Base-by-base conservation (phyloP, 2,888 invertebrate species). In the Branchellion lobata region DNA sequence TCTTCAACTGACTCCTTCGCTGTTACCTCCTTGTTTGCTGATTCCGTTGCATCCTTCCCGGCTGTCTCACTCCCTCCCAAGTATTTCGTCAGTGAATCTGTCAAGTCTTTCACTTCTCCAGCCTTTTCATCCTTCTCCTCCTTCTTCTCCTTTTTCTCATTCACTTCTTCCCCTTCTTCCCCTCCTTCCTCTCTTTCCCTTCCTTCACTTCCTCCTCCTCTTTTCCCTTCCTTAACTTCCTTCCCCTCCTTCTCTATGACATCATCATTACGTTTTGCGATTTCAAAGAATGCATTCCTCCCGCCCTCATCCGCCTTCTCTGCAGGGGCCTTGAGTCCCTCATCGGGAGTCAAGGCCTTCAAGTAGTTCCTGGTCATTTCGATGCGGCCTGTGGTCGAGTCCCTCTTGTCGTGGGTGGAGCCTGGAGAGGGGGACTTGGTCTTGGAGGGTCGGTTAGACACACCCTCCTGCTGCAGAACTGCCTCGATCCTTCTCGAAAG, bases 261-360 rank as follows among this genome's bases (percentile, higher is more conserved):
- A 18, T 21, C 36, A 18, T 65, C 77, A 34, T 65, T 33, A 11
- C 36, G 18, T 33, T 65, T 61, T 1, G 34, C 34, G 2, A 65
- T 77, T 34, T 77, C 77, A 57, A 65, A 36, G 5, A 65, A 24
- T 1, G 53, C 75, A 3, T 27, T 31, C 0, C 24, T 34, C 27
- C 2, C 24, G 8, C 31, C 8, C 0, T 34, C 53, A 24, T 61
- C 27, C 24, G 53, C 65, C 18, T n/a, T 40, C 14, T n/a, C 61
- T 18, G 24, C 11, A 61, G 53, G n/a, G n/a, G 14, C 21, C 24
- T 57, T 57, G 11, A 57, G 21, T 3, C 29, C 57, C 21, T 75
- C 75, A 24, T 77, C 77, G 27, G 77, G 77, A 24, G 77, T 77
- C 21, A 77, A 34, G 18, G 77, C 77, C 33, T 77, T 77, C n/a